phyloP scores from a whole-genome alignment of 2,797 vertebrate genomes.

The Amazona ochrocephala region DNA sequence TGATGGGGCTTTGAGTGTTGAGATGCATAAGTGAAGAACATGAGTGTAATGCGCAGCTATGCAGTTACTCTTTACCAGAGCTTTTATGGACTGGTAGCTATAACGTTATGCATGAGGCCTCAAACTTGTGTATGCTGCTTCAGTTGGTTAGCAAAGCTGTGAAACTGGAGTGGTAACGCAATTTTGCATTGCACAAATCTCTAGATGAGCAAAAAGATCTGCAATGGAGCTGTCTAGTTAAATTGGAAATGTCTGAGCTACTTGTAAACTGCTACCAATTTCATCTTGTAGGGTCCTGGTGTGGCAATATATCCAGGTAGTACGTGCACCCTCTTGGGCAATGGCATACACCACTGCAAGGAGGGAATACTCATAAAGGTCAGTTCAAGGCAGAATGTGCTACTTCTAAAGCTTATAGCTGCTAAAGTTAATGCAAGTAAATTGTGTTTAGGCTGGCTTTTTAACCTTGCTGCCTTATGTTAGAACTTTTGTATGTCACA shows the following conservation, averaged over 20 bases:
- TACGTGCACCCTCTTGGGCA: constrained; percentile 84
- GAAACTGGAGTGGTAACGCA: neutral
- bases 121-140: neutral
- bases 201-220: neutral
- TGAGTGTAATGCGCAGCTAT: neutral
- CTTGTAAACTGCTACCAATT: neutral
- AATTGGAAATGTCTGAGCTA: neutral
- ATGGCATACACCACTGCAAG: constrained; percentile 93
- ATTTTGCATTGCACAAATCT: neutral
- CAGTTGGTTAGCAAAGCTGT: neutral
- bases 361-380: constrained; percentile 97
- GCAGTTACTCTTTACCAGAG: neutral
- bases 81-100: neutral
- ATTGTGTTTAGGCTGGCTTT: neutral
- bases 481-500: rapidly evolving
- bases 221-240: neutral
- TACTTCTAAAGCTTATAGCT: neutral
- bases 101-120: neutral
- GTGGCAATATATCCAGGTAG: constrained; percentile 95
- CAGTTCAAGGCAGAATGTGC: neutral
- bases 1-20: neutral
- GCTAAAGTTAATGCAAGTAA: neutral
- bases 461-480: neutral
- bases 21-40: neutral
- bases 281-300: constrained; percentile 86